Percentiles rank a stretch among this genome's conserved stretches.
These are phyloP conservation scores for Limenitis camilla DNA, from an alignment of 2,888 invertebrate species.

Conservation along the genomic window DNA sequence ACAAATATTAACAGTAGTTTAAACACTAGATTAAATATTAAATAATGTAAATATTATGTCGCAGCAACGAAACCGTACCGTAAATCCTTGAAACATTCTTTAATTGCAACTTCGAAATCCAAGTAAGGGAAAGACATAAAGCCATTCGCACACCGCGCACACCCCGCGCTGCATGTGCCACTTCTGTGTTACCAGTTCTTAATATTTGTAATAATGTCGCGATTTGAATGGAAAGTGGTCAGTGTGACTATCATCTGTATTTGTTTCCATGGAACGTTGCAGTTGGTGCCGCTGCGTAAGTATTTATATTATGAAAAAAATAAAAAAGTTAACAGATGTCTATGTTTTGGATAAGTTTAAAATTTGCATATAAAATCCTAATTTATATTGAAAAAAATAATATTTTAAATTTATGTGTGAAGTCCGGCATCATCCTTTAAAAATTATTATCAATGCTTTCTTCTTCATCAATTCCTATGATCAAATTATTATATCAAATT, in stretches of 20 bases:
- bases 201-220: constrained; percentile 10
- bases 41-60: constrained; percentile 15
- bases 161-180: constrained; percentile 35
- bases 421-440: no score
- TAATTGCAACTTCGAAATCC: constrained; percentile 52
- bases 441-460: no score
- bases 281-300: constrained; percentile 62
- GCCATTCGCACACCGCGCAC: constrained; percentile 43
- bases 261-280: constrained; percentile 47
- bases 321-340: neutral
- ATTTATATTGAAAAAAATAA: neutral
- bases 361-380: no score
- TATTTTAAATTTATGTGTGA: no score
- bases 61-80: constrained; percentile 32
- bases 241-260: constrained; percentile 42
- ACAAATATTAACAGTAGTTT: no score
- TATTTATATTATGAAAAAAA: constrained; percentile 21
- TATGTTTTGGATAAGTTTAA: neutral
- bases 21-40: neutral
- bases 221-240: constrained; percentile 25
- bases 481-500: no score
- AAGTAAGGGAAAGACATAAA: constrained; percentile 33
- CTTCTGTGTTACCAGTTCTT: constrained; percentile 20
- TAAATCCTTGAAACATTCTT: constrained; percentile 56
- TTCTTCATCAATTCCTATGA: no score